These are phyloP conservation scores for Lateolabrax maculatus DNA, from an alignment of 2,797 vertebrate species.

Conservation along the genomic window DNA sequence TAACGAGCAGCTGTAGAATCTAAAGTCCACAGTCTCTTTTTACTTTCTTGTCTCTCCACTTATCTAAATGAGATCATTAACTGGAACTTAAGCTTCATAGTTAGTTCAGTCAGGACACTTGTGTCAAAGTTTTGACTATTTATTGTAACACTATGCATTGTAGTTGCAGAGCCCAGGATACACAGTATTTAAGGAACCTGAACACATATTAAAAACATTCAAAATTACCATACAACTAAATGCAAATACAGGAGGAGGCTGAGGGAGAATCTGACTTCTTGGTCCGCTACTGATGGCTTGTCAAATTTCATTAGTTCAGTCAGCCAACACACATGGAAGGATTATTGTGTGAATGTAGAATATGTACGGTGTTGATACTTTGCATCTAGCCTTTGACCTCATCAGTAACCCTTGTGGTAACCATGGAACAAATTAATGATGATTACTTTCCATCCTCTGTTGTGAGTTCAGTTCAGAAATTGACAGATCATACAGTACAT, in stretches of 20 bases:
- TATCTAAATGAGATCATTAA: slow-evolving; percentile 55
- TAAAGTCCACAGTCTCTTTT: slow-evolving; percentile 21
- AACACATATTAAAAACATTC: slow-evolving; percentile 6
- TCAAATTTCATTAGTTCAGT: too few relatives aligned
- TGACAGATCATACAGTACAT: neutral
- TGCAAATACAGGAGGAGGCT: neutral
- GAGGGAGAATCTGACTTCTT: too few relatives aligned
- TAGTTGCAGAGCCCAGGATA: neutral
- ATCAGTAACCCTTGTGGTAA: neutral
- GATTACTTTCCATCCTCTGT: neutral
- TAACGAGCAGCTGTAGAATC: slow-evolving; percentile 50
- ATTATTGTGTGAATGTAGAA: neutral
- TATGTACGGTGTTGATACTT: neutral
- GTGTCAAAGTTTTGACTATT: neutral
- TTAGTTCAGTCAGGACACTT: neutral
- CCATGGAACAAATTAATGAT: neutral
- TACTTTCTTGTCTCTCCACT: slow-evolving; percentile 16
- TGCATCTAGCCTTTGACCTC: neutral
- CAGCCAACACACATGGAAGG: neutral
- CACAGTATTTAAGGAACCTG: neutral
- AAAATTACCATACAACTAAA: neutral
- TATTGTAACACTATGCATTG: neutral
- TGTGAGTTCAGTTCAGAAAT: neutral
- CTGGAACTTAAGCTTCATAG: slow-evolving; percentile 12
- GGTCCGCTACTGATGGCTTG: too few relatives aligned